These are phyloP conservation scores for Columba livia DNA, from an alignment of 2,113 vertebrate species.

Conservation along the genomic window DNA sequence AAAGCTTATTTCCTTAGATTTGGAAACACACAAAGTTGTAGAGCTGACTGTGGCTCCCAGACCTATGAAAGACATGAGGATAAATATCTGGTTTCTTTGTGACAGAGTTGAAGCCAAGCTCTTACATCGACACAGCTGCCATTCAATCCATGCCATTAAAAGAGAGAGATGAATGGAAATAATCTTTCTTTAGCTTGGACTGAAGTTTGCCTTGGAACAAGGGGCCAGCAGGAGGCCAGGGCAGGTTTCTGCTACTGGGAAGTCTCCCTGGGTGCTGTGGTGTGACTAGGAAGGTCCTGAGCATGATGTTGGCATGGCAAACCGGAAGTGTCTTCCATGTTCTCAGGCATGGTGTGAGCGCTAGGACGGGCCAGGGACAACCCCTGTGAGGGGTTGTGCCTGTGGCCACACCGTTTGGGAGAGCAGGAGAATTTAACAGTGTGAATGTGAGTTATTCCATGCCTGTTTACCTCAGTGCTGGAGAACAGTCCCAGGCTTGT, in stretches of 20 bases:
- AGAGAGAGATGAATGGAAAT: neutral
- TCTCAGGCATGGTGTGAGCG: neutral
- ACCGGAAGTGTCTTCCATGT: neutral
- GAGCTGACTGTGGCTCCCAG: neutral
- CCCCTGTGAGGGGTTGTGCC: neutral
- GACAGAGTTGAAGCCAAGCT: neutral
- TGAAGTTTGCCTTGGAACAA: neutral
- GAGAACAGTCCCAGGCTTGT: neutral
- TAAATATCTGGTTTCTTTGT: neutral
- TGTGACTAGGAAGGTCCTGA: neutral
- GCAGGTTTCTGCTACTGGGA: neutral
- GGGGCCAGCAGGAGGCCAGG: neutral
- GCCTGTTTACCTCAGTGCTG: neutral
- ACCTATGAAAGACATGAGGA: neutral
- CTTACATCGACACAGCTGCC: neutral
- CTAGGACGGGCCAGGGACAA: neutral
- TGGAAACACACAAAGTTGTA: neutral
- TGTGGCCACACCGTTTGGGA: neutral
- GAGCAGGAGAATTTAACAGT: neutral
- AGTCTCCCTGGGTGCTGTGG: neutral
- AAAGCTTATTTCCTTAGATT: neutral
- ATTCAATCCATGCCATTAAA: neutral
- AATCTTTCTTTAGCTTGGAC: neutral
- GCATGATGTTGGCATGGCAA: neutral
- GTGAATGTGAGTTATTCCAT: constrained; percentile 16